Evolutionary conservation across 2,113 vertebrate genomes (phyloP).

Genomic region (Syrrhaptes paradoxus): DNA sequence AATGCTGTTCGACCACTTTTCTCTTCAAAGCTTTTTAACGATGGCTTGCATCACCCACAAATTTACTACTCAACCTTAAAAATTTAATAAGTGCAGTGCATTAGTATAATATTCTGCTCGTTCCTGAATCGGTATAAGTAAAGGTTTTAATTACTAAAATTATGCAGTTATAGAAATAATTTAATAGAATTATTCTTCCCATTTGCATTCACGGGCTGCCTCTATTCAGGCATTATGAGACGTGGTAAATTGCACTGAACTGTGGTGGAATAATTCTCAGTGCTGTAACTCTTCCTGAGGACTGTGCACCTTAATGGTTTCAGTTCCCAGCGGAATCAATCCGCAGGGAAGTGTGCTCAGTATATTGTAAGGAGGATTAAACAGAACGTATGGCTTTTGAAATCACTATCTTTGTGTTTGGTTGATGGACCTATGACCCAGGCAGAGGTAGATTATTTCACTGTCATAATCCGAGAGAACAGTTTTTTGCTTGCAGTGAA

Average conservation of each 20-base stretch:
- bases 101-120: slow-evolving; percentile 50
- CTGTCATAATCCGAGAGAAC: not conserved
- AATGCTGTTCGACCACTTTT: slow-evolving; percentile 10
- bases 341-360: not conserved
- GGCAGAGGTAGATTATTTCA: not conserved
- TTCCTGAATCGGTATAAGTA: slow-evolving; percentile 50
- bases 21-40: slow-evolving; percentile 6
- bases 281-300: slow-evolving; percentile 25
- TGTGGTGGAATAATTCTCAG: slow-evolving; percentile 28
- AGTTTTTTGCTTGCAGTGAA: not conserved
- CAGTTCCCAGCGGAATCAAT: slow-evolving; percentile 10
- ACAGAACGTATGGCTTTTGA: not conserved
- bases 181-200: slow-evolving; percentile 62
- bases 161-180: slow-evolving; percentile 64
- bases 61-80: slow-evolving; percentile 58
- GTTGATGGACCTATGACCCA: not conserved
- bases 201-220: slow-evolving; percentile 61
- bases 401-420: not conserved
- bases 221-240: not conserved
- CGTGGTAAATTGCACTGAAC: not conserved
- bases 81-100: slow-evolving; percentile 50
- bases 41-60: not conserved
- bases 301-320: not conserved
- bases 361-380: not conserved
- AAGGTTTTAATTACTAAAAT: slow-evolving; percentile 75